Percentiles rank a stretch among this genome's conserved stretches.
phyloP scores from a whole-genome alignment of 1,140 invertebrate genomes.

The Anastatus disparis region DNA sequence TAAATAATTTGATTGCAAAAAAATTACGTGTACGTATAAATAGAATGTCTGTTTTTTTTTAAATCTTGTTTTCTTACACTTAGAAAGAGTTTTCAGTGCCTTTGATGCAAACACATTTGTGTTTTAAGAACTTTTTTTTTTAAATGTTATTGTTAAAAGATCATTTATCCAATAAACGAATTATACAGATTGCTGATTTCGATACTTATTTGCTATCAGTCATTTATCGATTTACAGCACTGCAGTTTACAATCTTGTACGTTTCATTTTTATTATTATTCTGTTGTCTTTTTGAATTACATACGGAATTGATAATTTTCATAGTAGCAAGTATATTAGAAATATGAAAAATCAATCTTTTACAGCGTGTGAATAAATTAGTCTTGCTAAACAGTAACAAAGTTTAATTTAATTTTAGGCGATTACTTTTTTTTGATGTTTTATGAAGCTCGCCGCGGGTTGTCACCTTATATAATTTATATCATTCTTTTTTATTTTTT shows the following conservation, averaged over 20 bases:
- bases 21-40: slow-evolving; percentile 3
- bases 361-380: slow-evolving; percentile 59
- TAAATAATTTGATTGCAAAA: slow-evolving; percentile 37
- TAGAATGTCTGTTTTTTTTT: neutral
- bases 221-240: slow-evolving; percentile 60
- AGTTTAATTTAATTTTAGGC: slow-evolving; percentile 57
- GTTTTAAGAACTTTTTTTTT: slow-evolving; percentile 20
- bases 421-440: slow-evolving; percentile 49
- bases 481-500: slow-evolving; percentile 22
- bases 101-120: slow-evolving; percentile 36
- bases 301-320: slow-evolving; percentile 45
- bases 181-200: slow-evolving; percentile 53
- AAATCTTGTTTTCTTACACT: slow-evolving; percentile 6
- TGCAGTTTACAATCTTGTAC: slow-evolving; percentile 42
- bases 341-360: slow-evolving; percentile 60
- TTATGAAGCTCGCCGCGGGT: slow-evolving; percentile 42
- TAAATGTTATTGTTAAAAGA: slow-evolving; percentile 52
- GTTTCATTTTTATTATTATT: slow-evolving; percentile 37
- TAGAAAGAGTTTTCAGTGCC: slow-evolving; percentile 1
- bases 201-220: slow-evolving; percentile 65
- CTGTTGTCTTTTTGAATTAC: slow-evolving; percentile 41
- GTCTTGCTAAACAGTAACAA: slow-evolving; percentile 53
- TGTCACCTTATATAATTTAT: slow-evolving; percentile 22
- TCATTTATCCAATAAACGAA: slow-evolving; percentile 51
- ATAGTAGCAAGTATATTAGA: slow-evolving; percentile 52